Base-by-base conservation (phyloP, 2,797 vertebrate species). In the Hypotaenidia philippensis region DNA sequence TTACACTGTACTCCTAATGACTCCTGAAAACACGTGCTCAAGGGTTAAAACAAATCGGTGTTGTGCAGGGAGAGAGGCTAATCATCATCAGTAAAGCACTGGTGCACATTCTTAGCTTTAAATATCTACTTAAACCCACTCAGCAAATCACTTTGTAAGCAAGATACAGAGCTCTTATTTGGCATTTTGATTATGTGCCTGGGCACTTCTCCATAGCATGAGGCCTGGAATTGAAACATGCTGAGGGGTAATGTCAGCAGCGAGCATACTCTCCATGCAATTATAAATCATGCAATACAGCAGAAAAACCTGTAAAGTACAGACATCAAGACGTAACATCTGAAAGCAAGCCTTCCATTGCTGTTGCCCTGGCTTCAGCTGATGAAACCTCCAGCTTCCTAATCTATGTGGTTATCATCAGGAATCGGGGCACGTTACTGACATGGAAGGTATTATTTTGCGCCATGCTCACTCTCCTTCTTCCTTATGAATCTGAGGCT, bases 101-200 rank as follows among this genome's bases (percentile, higher is more conserved):
- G 55, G 65, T 92, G 50, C 27, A 64, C n/a, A 60, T 57, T 83
- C 77, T 81, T 47, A 61, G 41, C 70, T 86, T 89, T 61, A 81
- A 90, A 86, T 71, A 90, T 34, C 72, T 90, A 56, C 79, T 88
- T 91, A 89, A 69, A 78, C 57, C n/a, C 40, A 44, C 65, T 89
- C 57, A 93, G 41, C 26, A 92, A 93, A 93, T 61, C 80, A 81
- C 55, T 94, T 55, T 27, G 59, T 91, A 89, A 89, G 86, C 80
- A 94, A 93, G n/a, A 72, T 89, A 40, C 26, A 84, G 57, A 78
- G 59, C 41, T 87, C 74, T 94, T 94, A 78, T 86, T 81, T 75
- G 66, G 21, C 6, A 1, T 47, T 89, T 68, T 88, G 55, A 66
- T 75, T 79, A 34, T 34, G 18, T 63, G 78, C 38, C 59, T 66